Percentiles rank a stretch among this genome's conserved stretches.
These are phyloP conservation scores for Nephrotoma flavescens DNA, from an alignment of 2,888 invertebrate genomes.

Conservation along the genomic window DNA sequence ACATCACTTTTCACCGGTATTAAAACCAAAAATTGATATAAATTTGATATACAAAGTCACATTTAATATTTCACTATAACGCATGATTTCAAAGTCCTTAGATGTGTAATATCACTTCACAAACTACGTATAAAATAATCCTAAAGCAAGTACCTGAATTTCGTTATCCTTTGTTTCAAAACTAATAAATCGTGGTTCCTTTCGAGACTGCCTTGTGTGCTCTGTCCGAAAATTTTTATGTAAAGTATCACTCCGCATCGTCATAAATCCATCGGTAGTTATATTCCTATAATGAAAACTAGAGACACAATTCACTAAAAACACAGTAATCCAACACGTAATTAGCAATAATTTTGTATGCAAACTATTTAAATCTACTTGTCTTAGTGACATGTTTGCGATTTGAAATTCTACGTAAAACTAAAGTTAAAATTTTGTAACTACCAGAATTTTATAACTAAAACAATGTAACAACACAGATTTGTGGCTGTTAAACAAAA, in stretches of 20 bases:
- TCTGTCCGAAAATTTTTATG: neutral
- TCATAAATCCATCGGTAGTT: neutral
- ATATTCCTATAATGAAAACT: neutral
- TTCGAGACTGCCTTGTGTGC: neutral
- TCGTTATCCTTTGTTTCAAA: slow-evolving; percentile 9
- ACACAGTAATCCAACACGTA: neutral
- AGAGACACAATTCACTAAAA: neutral
- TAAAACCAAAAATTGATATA: too few species aligned
- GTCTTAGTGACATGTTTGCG: neutral
- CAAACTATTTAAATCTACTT: neutral
- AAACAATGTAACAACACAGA: neutral
- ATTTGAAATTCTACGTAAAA: neutral
- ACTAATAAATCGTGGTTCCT: slow-evolving; percentile 8
- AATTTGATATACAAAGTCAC: too few species aligned
- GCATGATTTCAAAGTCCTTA: too few species aligned
- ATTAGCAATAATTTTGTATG: neutral
- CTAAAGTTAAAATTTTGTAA: neutral
- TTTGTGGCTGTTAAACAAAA: neutral
- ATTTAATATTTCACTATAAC: too few species aligned
- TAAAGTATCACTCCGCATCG: neutral
- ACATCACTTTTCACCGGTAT: too few species aligned
- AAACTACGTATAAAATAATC: too few species aligned
- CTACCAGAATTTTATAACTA: neutral
- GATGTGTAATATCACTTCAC: too few species aligned
- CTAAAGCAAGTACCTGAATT: slow-evolving; percentile 5